A percentile compares a stretch with the other conserved stretches of the same genome.
These are phyloP conservation scores for Melanotaenia duboulayi DNA, from an alignment of 2,113 vertebrate species.

Conservation along the genomic window DNA sequence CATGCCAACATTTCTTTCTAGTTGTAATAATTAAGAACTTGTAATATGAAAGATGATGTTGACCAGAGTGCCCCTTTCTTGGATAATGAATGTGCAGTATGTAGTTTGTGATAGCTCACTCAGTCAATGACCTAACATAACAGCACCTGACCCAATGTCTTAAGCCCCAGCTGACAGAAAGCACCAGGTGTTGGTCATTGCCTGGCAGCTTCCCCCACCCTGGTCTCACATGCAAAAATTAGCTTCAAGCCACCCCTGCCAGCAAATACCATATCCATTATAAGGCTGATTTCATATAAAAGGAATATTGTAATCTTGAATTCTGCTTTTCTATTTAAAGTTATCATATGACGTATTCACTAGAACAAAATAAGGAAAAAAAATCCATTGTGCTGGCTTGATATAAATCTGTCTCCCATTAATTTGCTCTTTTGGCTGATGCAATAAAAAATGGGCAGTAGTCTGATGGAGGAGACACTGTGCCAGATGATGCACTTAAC, in stretches of 20 bases:
- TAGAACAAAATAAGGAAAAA: neutral
- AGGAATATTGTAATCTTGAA: neutral
- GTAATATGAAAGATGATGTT: neutral
- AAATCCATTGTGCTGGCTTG: neutral
- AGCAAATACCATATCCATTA: slow-evolving; percentile 22
- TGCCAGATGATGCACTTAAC: slow-evolving; percentile 55
- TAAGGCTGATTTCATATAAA: slow-evolving; percentile 21
- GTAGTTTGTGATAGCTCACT: slow-evolving; percentile 9
- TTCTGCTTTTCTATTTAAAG: neutral
- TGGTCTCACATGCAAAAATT: slow-evolving; percentile 69
- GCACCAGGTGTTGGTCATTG: slow-evolving; percentile 69
- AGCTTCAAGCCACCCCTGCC: slow-evolving; percentile 53
- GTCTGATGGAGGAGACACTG: slow-evolving; percentile 34
- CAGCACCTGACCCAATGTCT: slow-evolving; percentile 23
- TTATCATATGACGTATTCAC: neutral
- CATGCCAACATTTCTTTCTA: neutral
- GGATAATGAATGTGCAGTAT: neutral
- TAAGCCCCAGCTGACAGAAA: slow-evolving; percentile 66
- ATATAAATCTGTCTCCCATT: slow-evolving; percentile 5
- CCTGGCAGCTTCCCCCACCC: slow-evolving; percentile 8
- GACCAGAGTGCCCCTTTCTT: neutral
- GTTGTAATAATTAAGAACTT: neutral
- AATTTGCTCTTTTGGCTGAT: slow-evolving; percentile 27
- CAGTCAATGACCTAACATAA: slow-evolving; percentile 24
- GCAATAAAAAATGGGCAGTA: slow-evolving; percentile 27